These are phyloP conservation scores for Dermolepida albohirtum DNA, from an alignment of 2,888 invertebrate genomes.

Conservation along the genomic window DNA sequence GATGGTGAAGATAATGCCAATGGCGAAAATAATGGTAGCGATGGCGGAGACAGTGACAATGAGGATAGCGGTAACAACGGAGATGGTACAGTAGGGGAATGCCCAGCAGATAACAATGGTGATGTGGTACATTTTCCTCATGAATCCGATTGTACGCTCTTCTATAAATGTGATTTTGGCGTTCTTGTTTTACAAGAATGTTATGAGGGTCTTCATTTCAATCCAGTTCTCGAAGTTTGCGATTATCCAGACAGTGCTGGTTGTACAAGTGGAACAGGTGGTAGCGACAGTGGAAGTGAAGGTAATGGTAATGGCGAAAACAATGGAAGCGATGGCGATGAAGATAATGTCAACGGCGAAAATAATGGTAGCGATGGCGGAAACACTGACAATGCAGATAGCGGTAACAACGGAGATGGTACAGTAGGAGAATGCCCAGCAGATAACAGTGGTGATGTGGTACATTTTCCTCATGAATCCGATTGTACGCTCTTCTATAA, in stretches of 20 bases:
- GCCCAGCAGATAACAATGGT: slow-evolving; percentile 15
- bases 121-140: slow-evolving; percentile 20
- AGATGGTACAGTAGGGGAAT: background rate
- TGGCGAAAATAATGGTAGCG: too few relatives aligned
- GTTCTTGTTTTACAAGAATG: slow-evolving; percentile 7
- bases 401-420: background rate
- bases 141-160: slow-evolving; percentile 36
- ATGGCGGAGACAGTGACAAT: too few relatives aligned
- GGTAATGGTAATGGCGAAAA: background rate
- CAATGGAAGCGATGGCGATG: background rate
- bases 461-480: slow-evolving; percentile 41
- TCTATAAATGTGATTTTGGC: slow-evolving; percentile 29
- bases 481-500: slow-evolving; percentile 46
- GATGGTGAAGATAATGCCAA: too few relatives aligned
- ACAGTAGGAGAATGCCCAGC: slow-evolving; percentile 26
- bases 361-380: background rate
- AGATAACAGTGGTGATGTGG: slow-evolving; percentile 24
- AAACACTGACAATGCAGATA: background rate
- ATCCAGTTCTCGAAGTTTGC: background rate
- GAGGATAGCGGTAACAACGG: too few relatives aligned
- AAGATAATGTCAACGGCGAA: background rate
- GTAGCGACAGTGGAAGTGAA: background rate
- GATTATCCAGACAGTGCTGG: background rate
- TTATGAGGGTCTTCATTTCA: slow-evolving; percentile 15
- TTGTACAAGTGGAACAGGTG: background rate